phyloP scores from a whole-genome alignment of 2,113 vertebrate genomes.

The Anarhynchus alexandrinus region DNA sequence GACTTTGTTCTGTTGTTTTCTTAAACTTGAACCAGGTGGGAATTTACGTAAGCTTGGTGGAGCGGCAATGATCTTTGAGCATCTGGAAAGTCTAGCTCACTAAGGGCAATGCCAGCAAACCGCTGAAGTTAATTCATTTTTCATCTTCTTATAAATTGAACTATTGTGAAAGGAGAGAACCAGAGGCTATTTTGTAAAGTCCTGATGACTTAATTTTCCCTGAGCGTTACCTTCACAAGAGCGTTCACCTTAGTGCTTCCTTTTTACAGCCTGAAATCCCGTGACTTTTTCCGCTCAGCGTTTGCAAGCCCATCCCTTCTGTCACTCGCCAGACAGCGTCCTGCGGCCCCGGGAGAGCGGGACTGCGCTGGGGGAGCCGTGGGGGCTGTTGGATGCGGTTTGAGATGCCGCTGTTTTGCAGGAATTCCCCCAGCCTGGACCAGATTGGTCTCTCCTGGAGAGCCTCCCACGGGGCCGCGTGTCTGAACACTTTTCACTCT shows the following conservation, averaged over 20 bases:
- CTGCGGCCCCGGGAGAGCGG: background rate
- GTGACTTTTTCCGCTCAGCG: rapidly evolving
- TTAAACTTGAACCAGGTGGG: slow-evolving; percentile 19
- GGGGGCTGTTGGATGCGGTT: rapidly evolving
- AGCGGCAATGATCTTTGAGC: background rate
- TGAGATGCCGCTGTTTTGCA: background rate
- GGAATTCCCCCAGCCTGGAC: background rate
- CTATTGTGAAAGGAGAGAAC: background rate
- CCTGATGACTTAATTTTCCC: background rate
- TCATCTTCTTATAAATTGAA: slow-evolving; percentile 7
- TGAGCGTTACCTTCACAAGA: background rate
- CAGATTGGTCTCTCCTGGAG: background rate
- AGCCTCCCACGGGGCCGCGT: rapidly evolving
- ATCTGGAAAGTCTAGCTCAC: background rate
- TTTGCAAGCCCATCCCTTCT: background rate
- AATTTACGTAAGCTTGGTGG: background rate
- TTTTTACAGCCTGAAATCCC: background rate
- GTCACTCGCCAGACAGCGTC: background rate
- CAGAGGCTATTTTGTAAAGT: background rate
- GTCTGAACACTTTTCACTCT: background rate
- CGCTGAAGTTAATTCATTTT: slow-evolving; percentile 2
- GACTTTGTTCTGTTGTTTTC: background rate
- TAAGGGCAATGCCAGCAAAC: slow-evolving; percentile 3
- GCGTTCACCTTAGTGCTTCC: background rate
- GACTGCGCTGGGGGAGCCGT: rapidly evolving